Base-by-base conservation (phyloP, 2,888 invertebrate species). In the Nymphalis c-album region DNA sequence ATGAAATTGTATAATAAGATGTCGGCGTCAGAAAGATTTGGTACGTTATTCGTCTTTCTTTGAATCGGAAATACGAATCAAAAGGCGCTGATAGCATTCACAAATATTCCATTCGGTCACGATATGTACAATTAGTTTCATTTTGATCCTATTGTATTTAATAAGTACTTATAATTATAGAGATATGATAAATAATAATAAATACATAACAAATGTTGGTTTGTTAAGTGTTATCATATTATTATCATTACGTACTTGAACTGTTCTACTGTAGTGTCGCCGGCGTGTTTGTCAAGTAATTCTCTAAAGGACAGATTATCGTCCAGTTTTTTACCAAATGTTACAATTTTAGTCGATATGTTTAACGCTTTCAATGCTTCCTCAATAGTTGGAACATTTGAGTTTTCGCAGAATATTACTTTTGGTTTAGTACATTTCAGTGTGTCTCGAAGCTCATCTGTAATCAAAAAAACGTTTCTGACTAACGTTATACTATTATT, bases 331-430 rank as follows among this genome's bases (percentile, higher is more conserved):
- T 78, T 75, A 20, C 80, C 81, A 60, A 85, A 85, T 4, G 79
- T 80, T 10, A 83, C 73, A 17, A 84, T 77, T 20, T 74, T 63
- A 2, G 78, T 69, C 7, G 78, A 73, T 22, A 78, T 64, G 0
- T 77, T 73, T 7, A 77, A 48, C 6, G 73, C 70, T 16, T 77
- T 77, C 0, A 86, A 62, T 0, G 82, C 81, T 8, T 76, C 50
- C 64, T 78, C 74, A 1, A 85, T 76, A 1, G 75, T 77, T 4
- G 68, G 50, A 0, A 78, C 77, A 35, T 78, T 83, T 26, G 80
- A 78, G 57, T 76, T 80, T 63, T 85, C 83, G 57, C 86, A 85
- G 74, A 86, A 82, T 40, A 86, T 74, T 35, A 84, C 68, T 64
- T 81, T 83, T 0, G 85, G 85, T 22, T 69, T 73, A 51, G 76